Evolutionary conservation across 2,888 invertebrate species (phyloP).

Genomic region (Netelia virgata): DNA sequence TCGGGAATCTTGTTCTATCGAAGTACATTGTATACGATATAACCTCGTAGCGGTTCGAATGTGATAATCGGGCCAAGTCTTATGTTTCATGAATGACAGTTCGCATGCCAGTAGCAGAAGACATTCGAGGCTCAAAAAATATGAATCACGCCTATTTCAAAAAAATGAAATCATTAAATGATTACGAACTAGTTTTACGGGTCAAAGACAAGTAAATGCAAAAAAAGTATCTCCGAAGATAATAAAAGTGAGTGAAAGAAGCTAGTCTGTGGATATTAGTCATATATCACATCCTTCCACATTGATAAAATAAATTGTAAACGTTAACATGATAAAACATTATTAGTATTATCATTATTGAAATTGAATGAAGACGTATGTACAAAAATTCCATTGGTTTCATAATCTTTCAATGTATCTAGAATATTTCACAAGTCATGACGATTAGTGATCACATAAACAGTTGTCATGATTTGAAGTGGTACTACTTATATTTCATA

Average conservation of each 20-base stretch:
- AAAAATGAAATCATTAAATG: too few relatives aligned
- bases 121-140: neutral
- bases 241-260: too few relatives aligned
- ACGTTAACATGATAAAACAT: too few relatives aligned
- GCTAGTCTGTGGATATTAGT: too few relatives aligned
- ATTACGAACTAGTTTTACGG: too few relatives aligned
- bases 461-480: neutral
- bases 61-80: conserved; percentile 11
- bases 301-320: too few relatives aligned
- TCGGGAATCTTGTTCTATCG: conserved; percentile 5
- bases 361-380: too few relatives aligned
- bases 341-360: too few relatives aligned
- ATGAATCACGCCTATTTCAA: conserved; percentile 49
- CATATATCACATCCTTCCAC: too few relatives aligned
- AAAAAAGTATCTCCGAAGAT: too few relatives aligned
- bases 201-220: too few relatives aligned
- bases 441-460: conserved; percentile 13
- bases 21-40: conserved; percentile 9
- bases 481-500: neutral
- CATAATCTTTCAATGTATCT: conserved; percentile 13
- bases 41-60: neutral
- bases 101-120: conserved; percentile 49
- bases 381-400: conserved; percentile 6
- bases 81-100: conserved; percentile 37
- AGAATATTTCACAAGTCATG: conserved; percentile 29